phyloP scores from a whole-genome alignment of 2,797 vertebrate species.

The Coreius guichenoti region DNA sequence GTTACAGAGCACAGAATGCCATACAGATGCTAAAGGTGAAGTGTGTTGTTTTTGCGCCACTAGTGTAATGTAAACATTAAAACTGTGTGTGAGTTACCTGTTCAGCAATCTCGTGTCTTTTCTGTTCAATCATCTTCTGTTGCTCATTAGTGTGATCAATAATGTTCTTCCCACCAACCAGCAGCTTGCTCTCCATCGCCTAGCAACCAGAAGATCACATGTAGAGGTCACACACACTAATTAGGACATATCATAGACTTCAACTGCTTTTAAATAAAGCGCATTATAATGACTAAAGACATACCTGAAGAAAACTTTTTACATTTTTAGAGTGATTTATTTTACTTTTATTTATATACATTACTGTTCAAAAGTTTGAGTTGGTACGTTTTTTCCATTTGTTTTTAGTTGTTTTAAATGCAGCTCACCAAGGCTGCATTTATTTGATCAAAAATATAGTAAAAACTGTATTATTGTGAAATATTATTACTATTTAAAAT shows the following conservation, averaged over 20 bases:
- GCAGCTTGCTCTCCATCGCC: slow-evolving; percentile 96
- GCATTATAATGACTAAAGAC: neutral
- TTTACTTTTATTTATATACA: neutral
- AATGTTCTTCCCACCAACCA: slow-evolving; percentile 94
- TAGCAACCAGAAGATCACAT: slow-evolving; percentile 59
- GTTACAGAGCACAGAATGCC: neutral
- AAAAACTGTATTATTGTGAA: too few relatives aligned
- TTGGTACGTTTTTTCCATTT: too few relatives aligned
- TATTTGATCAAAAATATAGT: neutral
- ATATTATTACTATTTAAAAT: too few relatives aligned
- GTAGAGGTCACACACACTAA: slow-evolving; percentile 33
- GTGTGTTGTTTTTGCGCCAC: too few relatives aligned
- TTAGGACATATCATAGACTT: neutral
- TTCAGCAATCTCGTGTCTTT: slow-evolving; percentile 90
- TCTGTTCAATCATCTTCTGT: slow-evolving; percentile 94
- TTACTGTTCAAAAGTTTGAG: neutral
- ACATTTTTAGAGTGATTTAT: neutral
- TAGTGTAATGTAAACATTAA: neutral
- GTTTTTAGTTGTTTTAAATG: neutral
- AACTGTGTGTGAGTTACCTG: slow-evolving; percentile 77
- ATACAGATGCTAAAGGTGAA: neutral
- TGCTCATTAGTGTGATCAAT: slow-evolving; percentile 96
- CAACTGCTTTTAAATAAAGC: neutral
- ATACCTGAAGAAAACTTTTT: neutral
- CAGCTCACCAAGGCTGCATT: neutral